Conservation (phyloP, 2,113 vertebrate species). For the human (Homo sapiens) region DNA sequence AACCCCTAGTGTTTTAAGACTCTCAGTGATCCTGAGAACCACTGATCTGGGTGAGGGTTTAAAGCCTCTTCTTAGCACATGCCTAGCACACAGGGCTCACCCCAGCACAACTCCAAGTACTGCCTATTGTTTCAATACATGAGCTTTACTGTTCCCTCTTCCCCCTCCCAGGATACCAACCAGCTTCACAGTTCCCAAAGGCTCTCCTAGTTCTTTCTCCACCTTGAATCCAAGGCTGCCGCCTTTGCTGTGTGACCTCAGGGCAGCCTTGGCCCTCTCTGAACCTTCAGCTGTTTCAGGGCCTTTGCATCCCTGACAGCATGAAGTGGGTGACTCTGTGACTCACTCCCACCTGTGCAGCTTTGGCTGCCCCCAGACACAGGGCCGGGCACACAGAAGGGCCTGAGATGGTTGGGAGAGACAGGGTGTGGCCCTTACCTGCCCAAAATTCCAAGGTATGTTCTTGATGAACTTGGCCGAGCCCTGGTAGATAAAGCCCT, state of each 20-base stretch:
- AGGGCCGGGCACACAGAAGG: not conserved
- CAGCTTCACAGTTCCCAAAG: not conserved
- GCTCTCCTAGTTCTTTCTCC: not conserved
- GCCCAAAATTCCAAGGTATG: conserved; percentile 93
- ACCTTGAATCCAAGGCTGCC: not conserved
- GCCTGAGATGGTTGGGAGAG: not conserved
- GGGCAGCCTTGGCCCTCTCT: not conserved
- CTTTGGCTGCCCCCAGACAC: not conserved
- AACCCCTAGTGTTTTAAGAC: not conserved
- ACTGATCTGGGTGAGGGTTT: not conserved
- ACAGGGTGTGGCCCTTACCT: conserved; percentile 84
- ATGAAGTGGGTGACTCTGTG: not conserved
- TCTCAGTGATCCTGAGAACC: not conserved
- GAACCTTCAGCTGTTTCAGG: not conserved
- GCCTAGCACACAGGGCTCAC: no score
- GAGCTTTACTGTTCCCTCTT: no score
- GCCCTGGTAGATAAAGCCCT: conserved; percentile 93
- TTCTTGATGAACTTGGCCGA: conserved; percentile 77
- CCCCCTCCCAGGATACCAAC: not conserved
- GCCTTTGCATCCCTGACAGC: not conserved
- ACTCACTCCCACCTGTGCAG: not conserved
- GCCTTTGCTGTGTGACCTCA: not conserved
- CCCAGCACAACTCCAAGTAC: not conserved
- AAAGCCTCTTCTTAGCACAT: not conserved
- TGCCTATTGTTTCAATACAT: not conserved